Conservation (phyloP, 2,888 invertebrate genomes). For the Baccha elongata region DNA sequence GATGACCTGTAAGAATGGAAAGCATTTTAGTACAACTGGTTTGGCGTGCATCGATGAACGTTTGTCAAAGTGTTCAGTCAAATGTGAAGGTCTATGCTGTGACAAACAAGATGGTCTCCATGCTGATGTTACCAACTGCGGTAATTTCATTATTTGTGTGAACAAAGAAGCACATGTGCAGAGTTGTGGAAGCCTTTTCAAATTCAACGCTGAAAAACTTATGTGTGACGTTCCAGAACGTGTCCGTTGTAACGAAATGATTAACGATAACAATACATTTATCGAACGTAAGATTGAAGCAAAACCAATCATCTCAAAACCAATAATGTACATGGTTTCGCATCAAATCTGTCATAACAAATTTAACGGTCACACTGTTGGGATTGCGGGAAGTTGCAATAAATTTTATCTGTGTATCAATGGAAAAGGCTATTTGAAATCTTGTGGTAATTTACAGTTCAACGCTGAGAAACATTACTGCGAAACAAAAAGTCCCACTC, state of each 20-base stretch:
- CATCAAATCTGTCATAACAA: slow-evolving; percentile 33
- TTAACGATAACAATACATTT: background rate
- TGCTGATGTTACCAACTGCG: slow-evolving; percentile 30
- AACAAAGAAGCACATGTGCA: slow-evolving; percentile 5
- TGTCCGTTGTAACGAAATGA: slow-evolving; percentile 10
- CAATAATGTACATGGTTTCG: slow-evolving; percentile 37
- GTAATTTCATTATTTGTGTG: slow-evolving; percentile 32
- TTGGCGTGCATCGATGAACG: slow-evolving; percentile 49
- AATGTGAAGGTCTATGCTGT: slow-evolving; percentile 55
- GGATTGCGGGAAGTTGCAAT: slow-evolving; percentile 49
- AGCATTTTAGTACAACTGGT: slow-evolving; percentile 43
- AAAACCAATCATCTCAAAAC: background rate
- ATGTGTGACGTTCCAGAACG: slow-evolving; percentile 59
- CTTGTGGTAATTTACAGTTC: slow-evolving; percentile 54
- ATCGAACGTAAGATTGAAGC: background rate
- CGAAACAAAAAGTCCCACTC: slow-evolving; percentile 40
- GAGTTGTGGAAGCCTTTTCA: slow-evolving; percentile 43
- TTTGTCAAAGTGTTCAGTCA: slow-evolving; percentile 40
- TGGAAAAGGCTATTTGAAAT: slow-evolving; percentile 49
- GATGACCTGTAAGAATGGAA: slow-evolving; percentile 36
- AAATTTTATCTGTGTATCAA: slow-evolving; percentile 56
- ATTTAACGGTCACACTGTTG: slow-evolving; percentile 7
- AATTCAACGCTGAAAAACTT: slow-evolving; percentile 32
- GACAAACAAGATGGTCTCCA: slow-evolving; percentile 45
- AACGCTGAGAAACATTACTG: slow-evolving; percentile 37